Base-by-base conservation (phyloP, 2,888 invertebrate genomes). In the Girardia tigrina region DNA sequence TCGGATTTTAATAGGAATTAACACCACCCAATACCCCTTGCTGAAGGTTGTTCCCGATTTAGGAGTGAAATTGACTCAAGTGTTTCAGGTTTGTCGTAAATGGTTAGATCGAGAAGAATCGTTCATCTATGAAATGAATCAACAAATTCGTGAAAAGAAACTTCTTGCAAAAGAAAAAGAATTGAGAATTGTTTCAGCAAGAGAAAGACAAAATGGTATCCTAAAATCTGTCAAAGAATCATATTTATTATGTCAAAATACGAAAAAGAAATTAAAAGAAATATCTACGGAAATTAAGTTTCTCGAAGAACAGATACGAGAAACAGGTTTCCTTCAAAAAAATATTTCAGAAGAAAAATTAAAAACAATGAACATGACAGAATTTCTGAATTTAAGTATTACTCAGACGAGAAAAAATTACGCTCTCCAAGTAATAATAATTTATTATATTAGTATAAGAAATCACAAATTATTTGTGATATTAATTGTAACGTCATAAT, bases 381-480 rank as follows among this genome's bases (percentile, higher is more conserved):
- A 82, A 73, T 83, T 83, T 78, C 78, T 83, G n/a, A 81, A 82
- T 72, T 78, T 83, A 36, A 82, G 82, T 70, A 79, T 83, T 29
- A 78, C 82, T 1, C 82, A 83, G 75, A 82, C 82, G 0, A 81
- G 80, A 76, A 79, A 80, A 72, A 83, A 82, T 77, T 82, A 81
- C 78, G 81, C 78, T 26, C 78, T 83, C 23, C 74, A 74, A 28
- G 74, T 74, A 28, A 74, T 26, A 72, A 70, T 14, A 23, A 20
- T 70, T 70, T 14, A 12, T 70, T 70, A 23, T 20, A n/a, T n/a
- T n/a, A n/a, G n/a, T n/a, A n/a, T n/a, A n/a, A n/a, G n/a, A n/a
- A n/a, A n/a, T n/a, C n/a, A n/a, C n/a, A n/a, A n/a, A n/a, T n/a
- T n/a, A n/a, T n/a, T n/a, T n/a, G n/a, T n/a, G n/a, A n/a, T n/a